Evolutionary conservation across 2,113 vertebrate genomes (phyloP), one percentile per base, ranked within the genome.

Genomic region (Cyphomyrus plagiostoma): DNA sequence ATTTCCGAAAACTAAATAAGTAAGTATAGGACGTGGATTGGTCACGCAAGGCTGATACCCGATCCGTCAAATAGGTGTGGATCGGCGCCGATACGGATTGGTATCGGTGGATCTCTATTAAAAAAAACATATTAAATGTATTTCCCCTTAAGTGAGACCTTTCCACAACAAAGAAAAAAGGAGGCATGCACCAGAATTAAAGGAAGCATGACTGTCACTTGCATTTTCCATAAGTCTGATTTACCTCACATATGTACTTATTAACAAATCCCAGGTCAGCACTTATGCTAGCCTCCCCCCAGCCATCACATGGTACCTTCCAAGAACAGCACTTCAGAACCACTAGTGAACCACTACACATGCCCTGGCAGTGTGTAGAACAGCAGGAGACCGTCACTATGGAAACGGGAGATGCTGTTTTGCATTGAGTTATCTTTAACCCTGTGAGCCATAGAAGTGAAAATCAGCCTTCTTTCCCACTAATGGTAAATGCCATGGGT

Each of bases 241-340:
- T 85, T 49, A n/a, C 21, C 17, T 85, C 8, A 45, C 21, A 85
- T 2, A 85, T 9, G 45, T 19, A 46, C 4, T n/a, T 45, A 10
- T 48, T 46, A 48, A 46, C 42, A 77, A 77, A 48, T 85, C 21
- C 42, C 46, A 48, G 42, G 83, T 17, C 30, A 77, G 13, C 70
- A 15, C 70, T 35, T 77, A 13, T 42, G 70, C 70, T 77, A 77
- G 70, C n/a, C 35, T 77, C 70, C 35, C 70, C 70, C 15, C 70
- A 77, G 70, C 30, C 62, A 13, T 86, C n/a, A n/a, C 15, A 52
- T 50, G 46, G 11, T 35, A 48, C 23, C 48, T 49, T 48, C 84
- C 46, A 86, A 23, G n/a, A 86, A 50, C 23, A n/a, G 48, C 45
- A 86, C 84, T 50, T 86, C 62, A 70, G 84, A 49, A 86, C 84